Percentiles rank a stretch among this genome's conserved stretches.
These are phyloP conservation scores for Pao palembangensis DNA, from an alignment of 2,113 vertebrate species.

Conservation along the genomic window DNA sequence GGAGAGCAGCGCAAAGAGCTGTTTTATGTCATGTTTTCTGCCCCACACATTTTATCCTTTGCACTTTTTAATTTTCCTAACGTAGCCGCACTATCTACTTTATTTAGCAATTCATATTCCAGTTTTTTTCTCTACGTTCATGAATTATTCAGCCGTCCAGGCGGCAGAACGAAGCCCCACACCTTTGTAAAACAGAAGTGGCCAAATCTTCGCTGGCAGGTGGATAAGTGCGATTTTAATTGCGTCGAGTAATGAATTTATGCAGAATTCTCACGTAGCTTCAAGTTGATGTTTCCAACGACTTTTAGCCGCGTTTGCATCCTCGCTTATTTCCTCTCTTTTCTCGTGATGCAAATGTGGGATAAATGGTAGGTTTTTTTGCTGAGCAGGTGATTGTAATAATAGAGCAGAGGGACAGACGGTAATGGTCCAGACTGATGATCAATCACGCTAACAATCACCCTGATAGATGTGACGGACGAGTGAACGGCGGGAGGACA, in stretches of 20 bases:
- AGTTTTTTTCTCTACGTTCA: not conserved
- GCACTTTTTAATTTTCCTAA: not conserved
- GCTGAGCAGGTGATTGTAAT: not conserved
- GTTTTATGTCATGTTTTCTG: not conserved
- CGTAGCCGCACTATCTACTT: conserved; percentile 4
- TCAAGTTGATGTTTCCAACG: too few species aligned
- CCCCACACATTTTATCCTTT: not conserved
- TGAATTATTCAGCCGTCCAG: not conserved
- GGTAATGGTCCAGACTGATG: too few species aligned
- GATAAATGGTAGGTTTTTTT: too few species aligned
- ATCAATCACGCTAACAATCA: too few species aligned
- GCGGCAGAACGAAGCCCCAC: not conserved
- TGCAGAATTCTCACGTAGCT: too few species aligned
- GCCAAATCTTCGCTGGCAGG: not conserved
- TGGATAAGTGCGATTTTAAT: too few species aligned
- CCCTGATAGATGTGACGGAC: too few species aligned
- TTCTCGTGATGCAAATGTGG: too few species aligned
- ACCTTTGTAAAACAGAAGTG: not conserved
- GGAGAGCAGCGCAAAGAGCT: not conserved
- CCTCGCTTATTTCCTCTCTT: too few species aligned
- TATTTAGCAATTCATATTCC: not conserved
- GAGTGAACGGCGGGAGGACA: too few species aligned
- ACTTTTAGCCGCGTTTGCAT: too few species aligned
- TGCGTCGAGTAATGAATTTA: too few species aligned
- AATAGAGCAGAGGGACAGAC: not conserved